These are phyloP conservation scores for Diprion similis DNA, from an alignment of 1,140 invertebrate species.

Conservation along the genomic window DNA sequence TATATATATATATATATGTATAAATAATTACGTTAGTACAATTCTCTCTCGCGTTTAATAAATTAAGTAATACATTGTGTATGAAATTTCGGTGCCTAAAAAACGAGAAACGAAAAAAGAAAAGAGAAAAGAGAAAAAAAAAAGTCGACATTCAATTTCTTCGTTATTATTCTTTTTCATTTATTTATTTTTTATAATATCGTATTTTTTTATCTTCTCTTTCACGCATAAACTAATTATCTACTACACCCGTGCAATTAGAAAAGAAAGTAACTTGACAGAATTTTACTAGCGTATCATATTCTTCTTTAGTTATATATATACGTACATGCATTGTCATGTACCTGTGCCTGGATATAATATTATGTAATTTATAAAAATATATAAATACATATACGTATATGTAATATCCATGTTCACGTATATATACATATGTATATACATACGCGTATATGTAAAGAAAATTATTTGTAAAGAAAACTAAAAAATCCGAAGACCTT, in stretches of 20 bases:
- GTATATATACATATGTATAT: constrained; percentile 10
- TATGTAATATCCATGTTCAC: background rate
- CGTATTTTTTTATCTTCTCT: no score
- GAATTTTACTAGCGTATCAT: constrained; percentile 30
- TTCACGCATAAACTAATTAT: no score
- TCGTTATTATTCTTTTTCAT: no score
- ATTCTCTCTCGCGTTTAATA: constrained; percentile 17
- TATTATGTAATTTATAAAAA: background rate
- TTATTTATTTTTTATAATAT: no score
- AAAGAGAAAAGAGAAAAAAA: no score
- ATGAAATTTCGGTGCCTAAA: no score
- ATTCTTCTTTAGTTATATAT: background rate
- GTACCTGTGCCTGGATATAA: no score
- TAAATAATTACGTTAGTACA: constrained; percentile 35
- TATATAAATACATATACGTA: background rate
- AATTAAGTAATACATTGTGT: no score
- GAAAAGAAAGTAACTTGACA: constrained; percentile 9
- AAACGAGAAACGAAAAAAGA: no score
- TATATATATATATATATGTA: constrained; percentile 39
- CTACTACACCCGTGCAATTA: constrained; percentile 13
- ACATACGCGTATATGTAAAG: constrained; percentile 18
- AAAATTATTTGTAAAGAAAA: constrained; percentile 25
- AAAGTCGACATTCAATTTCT: no score
- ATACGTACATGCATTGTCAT: background rate
- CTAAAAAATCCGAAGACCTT: background rate